phyloP scores from a whole-genome alignment of 92 coral and sea anemone species.

The Palythoa grandis region DNA sequence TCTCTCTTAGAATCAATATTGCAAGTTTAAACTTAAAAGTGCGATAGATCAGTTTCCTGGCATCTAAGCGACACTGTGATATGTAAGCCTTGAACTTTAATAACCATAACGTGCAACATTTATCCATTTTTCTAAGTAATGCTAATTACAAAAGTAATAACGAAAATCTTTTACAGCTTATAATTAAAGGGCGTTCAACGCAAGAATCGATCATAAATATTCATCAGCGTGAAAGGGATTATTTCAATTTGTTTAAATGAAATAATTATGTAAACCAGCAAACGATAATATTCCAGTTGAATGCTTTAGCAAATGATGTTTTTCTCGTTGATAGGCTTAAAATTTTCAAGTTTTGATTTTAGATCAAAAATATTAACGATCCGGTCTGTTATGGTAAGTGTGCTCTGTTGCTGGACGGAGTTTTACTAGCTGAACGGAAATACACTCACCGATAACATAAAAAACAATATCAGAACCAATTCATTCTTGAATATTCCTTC shows the following conservation, averaged over 20 bases:
- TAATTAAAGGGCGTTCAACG: too few relatives aligned
- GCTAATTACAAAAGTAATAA: too few relatives aligned
- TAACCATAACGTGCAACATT: too few relatives aligned
- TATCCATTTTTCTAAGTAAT: too few relatives aligned
- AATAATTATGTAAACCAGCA: neutral
- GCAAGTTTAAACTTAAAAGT: neutral
- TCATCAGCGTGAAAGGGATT: neutral
- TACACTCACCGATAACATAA: neutral
- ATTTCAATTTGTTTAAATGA: too few relatives aligned
- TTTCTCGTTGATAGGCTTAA: neutral
- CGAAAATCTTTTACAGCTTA: too few relatives aligned
- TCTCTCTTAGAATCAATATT: too few relatives aligned
- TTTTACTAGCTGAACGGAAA: neutral
- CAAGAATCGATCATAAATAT: neutral
- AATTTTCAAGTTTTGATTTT: neutral
- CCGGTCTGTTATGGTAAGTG: too few relatives aligned
- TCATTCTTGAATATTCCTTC: neutral
- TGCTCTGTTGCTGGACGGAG: neutral
- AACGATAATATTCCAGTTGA: neutral
- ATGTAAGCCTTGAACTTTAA: too few relatives aligned
- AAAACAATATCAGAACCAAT: neutral
- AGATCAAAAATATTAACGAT: neutral
- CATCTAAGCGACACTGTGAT: too few relatives aligned
- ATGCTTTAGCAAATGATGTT: neutral
- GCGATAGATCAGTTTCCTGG: too few relatives aligned